phyloP scores from a whole-genome alignment of 2,797 vertebrate species.

The Remorina albescens region DNA sequence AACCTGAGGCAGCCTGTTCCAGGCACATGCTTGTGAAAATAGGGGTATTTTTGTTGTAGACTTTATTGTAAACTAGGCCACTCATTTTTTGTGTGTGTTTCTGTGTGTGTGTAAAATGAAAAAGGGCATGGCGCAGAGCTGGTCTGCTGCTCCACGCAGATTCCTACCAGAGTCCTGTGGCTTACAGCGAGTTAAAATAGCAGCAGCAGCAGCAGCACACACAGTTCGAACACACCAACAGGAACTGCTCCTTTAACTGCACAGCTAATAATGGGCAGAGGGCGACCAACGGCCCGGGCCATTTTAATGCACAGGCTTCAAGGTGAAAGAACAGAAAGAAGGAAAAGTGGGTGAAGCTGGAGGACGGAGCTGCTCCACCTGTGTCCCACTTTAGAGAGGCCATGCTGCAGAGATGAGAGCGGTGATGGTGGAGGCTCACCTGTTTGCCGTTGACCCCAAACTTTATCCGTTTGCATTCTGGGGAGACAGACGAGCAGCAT shows the following conservation, averaged over 20 bases:
- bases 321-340: neutral
- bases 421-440: conserved; percentile 69
- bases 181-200: conserved; percentile 46
- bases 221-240: neutral
- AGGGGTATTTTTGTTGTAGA: conserved; percentile 67
- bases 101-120: conserved; percentile 56
- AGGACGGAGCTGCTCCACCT: conserved; percentile 3
- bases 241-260: neutral
- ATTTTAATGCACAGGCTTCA: neutral
- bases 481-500: conserved; percentile 72
- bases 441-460: conserved; percentile 69
- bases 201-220: conserved; percentile 1
- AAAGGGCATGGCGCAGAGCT: conserved; percentile 47
- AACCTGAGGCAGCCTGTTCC: conserved; percentile 62
- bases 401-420: neutral
- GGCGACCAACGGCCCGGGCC: too few relatives aligned
- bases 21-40: conserved; percentile 72
- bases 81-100: too few relatives aligned
- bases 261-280: conserved; percentile 2
- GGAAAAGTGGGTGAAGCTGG: neutral
- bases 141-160: conserved; percentile 54
- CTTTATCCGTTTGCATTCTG: conserved; percentile 53
- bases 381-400: conserved; percentile 2
- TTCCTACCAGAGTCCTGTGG: conserved; percentile 34
- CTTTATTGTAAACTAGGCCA: conserved; percentile 70